Conservation (phyloP, 2,888 invertebrate species). For the Piscicola geometra region DNA sequence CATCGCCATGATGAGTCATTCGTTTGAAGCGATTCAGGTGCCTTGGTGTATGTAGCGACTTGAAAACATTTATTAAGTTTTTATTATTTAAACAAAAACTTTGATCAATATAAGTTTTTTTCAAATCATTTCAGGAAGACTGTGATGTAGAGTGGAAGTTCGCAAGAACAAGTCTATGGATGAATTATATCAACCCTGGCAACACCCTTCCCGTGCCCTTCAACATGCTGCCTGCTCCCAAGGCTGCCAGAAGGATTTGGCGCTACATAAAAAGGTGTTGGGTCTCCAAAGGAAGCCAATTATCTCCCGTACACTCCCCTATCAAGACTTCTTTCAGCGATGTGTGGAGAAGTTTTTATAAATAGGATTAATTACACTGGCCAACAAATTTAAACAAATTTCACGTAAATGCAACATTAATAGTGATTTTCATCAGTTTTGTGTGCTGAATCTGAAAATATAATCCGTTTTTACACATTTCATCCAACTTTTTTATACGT, state of each 20-base stretch:
- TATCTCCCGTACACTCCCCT: neutral
- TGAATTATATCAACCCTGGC: conserved; percentile 68
- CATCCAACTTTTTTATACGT: too few relatives aligned
- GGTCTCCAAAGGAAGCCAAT: neutral
- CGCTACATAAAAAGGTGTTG: neutral
- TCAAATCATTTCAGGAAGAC: too few relatives aligned
- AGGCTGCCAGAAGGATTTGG: conserved; percentile 36
- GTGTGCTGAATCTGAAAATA: too few relatives aligned
- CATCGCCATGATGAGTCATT: conserved; percentile 72
- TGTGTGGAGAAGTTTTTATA: neutral
- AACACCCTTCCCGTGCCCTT: conserved; percentile 67
- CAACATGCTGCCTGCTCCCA: conserved; percentile 62
- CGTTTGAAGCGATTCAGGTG: conserved; percentile 65
- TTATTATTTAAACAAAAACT: too few relatives aligned
- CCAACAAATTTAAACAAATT: too few relatives aligned
- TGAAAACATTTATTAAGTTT: too few relatives aligned
- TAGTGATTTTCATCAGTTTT: too few relatives aligned
- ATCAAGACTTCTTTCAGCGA: conserved; percentile 6
- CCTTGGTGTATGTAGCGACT: neutral
- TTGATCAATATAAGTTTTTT: too few relatives aligned
- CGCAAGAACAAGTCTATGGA: conserved; percentile 69
- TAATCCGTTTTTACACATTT: too few relatives aligned
- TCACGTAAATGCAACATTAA: too few relatives aligned
- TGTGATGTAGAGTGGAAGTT: conserved; percentile 71
- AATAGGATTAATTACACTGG: neutral